A percentile compares a stretch with the other conserved stretches of the same genome.
These are phyloP conservation scores for Aleiodes testaceus DNA, from an alignment of 2,888 invertebrate genomes.

Conservation along the genomic window DNA sequence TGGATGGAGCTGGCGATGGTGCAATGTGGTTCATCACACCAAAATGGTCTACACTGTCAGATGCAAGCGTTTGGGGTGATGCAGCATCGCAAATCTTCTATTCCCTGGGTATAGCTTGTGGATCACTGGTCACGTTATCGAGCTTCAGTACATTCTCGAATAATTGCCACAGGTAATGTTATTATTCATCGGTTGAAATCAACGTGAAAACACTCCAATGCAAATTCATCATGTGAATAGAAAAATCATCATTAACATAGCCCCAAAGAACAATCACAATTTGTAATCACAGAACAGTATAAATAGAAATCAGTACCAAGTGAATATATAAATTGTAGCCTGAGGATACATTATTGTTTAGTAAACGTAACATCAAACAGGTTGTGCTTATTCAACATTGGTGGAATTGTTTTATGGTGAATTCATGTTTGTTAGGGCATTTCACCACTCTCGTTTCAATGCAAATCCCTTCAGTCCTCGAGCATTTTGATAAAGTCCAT, in stretches of 20 bases:
- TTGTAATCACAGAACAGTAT: constrained; percentile 31
- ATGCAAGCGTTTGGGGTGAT: constrained; percentile 85
- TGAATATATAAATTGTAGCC: neutral
- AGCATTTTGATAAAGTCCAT: constrained; percentile 2
- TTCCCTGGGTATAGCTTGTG: constrained; percentile 85
- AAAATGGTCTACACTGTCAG: constrained; percentile 79
- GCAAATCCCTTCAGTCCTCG: constrained; percentile 10
- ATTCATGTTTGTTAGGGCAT: neutral
- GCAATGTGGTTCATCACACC: constrained; percentile 84
- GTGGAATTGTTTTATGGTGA: constrained; percentile 13
- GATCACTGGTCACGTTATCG: constrained; percentile 84
- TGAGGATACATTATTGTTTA: neutral
- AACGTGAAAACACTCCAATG: too few species aligned
- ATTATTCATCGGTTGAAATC: too few species aligned
- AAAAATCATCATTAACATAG: too few species aligned
- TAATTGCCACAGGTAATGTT: constrained; percentile 76
- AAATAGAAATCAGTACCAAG: neutral
- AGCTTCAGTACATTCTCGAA: constrained; percentile 84
- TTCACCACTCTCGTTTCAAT: neutral
- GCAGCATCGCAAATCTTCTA: constrained; percentile 90
- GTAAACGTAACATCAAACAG: neutral
- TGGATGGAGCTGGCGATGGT: constrained; percentile 83
- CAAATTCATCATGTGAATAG: too few species aligned
- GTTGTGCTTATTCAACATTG: neutral
- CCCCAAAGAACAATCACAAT: constrained; percentile 34